Evolutionary conservation across 2,888 invertebrate genomes (phyloP).

Genomic region (Pseudeuparius sepicola): DNA sequence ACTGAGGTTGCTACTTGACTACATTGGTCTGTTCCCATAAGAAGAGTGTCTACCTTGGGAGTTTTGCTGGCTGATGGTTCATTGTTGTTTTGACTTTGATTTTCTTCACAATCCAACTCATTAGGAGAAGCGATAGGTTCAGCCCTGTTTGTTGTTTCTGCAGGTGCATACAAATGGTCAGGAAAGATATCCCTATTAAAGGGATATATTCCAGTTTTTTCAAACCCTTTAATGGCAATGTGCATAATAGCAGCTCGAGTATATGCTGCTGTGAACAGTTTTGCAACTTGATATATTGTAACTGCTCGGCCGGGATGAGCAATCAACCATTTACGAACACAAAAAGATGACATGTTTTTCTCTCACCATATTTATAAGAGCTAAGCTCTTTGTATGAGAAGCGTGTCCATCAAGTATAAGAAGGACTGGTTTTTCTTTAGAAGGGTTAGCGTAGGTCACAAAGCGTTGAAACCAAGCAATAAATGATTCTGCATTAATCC

Average conservation of each 20-base stretch:
- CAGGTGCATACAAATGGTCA: neutral
- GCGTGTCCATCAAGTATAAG: slow-evolving; percentile 15
- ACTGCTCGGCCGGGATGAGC: slow-evolving; percentile 25
- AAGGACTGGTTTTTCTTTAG: slow-evolving; percentile 13
- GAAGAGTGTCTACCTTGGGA: neutral
- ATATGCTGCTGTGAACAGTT: slow-evolving; percentile 22
- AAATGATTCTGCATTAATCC: slow-evolving; percentile 15
- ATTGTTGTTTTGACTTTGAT: no score
- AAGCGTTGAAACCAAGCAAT: slow-evolving; percentile 16
- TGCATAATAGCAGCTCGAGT: slow-evolving; percentile 22
- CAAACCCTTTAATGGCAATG: slow-evolving; percentile 27
- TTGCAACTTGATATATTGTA: slow-evolving; percentile 25
- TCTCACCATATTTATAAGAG: slow-evolving; percentile 27
- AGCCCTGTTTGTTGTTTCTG: neutral
- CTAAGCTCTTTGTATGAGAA: slow-evolving; percentile 24
- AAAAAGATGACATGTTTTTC: slow-evolving; percentile 28
- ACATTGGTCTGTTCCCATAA: no score
- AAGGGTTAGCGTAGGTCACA: slow-evolving; percentile 10
- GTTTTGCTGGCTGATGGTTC: neutral
- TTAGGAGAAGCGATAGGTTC: no score
- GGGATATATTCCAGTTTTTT: slow-evolving; percentile 23
- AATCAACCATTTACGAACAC: slow-evolving; percentile 25
- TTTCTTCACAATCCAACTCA: no score
- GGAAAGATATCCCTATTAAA: slow-evolving; percentile 11
- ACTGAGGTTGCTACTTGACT: no score